These are phyloP conservation scores for Galerucella calmariensis DNA, from an alignment of 2,888 invertebrate genomes.

Conservation along the genomic window DNA sequence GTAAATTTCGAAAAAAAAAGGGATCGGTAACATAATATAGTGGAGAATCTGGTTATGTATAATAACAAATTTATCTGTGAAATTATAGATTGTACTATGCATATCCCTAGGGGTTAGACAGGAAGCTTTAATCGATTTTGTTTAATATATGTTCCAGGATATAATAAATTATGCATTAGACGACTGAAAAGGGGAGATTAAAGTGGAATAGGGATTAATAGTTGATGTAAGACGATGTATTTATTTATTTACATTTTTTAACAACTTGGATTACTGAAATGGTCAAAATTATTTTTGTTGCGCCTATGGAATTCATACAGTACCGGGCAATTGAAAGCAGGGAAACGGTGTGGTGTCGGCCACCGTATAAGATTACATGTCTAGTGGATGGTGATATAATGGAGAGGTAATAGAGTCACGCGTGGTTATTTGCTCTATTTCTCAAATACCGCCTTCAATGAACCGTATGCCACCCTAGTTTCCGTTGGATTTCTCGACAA, in stretches of 20 bases:
- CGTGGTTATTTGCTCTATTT: constrained; percentile 52
- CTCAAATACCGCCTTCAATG: constrained; percentile 32
- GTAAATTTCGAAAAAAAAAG: neutral
- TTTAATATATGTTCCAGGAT: neutral
- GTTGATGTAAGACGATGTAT: neutral
- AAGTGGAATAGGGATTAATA: neutral
- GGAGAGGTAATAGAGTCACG: constrained; percentile 63
- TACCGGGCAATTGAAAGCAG: constrained; percentile 34
- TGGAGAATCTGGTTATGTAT: neutral
- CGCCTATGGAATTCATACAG: constrained; percentile 6
- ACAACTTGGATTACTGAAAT: too few relatives aligned
- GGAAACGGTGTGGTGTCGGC: constrained; percentile 48
- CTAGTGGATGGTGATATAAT: constrained; percentile 63
- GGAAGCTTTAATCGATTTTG: neutral
- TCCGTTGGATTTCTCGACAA: constrained; percentile 26
- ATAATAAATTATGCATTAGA: neutral
- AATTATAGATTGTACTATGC: too few relatives aligned
- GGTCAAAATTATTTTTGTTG: neutral
- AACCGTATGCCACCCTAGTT: constrained; percentile 24
- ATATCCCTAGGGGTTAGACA: too few relatives aligned
- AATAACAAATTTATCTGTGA: neutral
- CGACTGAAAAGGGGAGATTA: neutral
- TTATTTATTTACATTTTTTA: too few relatives aligned
- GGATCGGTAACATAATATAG: neutral
- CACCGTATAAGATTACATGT: constrained; percentile 63